Evolutionary conservation across 2,888 invertebrate genomes (phyloP), one percentile per base, ranked within the genome.

Genomic region (Aspidapion aeneum): DNA sequence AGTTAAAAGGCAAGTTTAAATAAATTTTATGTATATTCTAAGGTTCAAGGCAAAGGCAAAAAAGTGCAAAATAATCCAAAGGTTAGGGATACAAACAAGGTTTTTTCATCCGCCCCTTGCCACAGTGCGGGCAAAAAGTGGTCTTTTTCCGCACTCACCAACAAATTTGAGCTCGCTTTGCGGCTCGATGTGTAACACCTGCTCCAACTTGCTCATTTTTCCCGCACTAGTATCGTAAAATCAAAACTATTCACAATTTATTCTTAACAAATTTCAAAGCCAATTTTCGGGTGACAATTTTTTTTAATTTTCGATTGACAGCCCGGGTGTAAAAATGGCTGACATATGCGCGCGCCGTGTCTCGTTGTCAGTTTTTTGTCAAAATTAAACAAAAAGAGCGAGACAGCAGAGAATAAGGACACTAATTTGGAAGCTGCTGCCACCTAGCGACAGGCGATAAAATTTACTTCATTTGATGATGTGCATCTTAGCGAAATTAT

Each of bases 131-230:
- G n/a, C n/a, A n/a, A n/a, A n/a, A n/a, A n/a, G n/a, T n/a, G n/a
- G n/a, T n/a, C n/a, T n/a, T n/a, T n/a, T n/a, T n/a, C 48, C 57
- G 19, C 59, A 63, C 89, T 88, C 84, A 94, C 95, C 94, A 86
- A 88, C 87, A 84, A 95, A 95, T 85, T 89, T 91, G 76, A 95
- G 87, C 83, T 94, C 95, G 82, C 87, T 86, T 82, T 90, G 88
- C 74, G 95, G 95, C 78, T 94, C 92, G 86, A 95, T 92, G 79
- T 86, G 84, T 82, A 95, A 84, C 80, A 93, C 86, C 81, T 92
- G 92, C 80, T 91, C 90, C 75, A 86, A 87, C 79, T 86, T 87
- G 77, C 85, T 84, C 87, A 86, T 86, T 81, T 78, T 83, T n/a
- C n/a, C n/a, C n/a, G n/a, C n/a, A n/a, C n/a, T 62, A 50, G 54